A percentile compares a stretch with the other conserved stretches of the same genome.
These are phyloP conservation scores for Cyphotilapia sp. DNA, from an alignment of 2,113 vertebrate species.

Conservation along the genomic window DNA sequence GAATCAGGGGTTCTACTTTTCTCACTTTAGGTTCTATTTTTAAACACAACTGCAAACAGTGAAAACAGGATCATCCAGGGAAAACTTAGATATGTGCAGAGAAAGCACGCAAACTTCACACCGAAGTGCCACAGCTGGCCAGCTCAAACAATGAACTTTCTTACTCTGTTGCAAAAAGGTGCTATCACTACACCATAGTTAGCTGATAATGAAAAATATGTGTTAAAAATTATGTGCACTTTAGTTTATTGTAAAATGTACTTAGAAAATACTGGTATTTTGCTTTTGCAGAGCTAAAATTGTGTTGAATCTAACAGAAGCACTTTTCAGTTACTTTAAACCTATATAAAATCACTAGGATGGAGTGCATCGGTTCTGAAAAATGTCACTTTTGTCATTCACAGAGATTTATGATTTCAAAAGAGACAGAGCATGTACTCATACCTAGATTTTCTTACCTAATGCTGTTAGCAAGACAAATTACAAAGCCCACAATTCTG, in stretches of 20 bases:
- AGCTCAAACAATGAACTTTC: background rate
- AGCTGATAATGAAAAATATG: background rate
- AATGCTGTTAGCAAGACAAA: conserved; percentile 6
- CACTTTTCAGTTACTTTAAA: background rate
- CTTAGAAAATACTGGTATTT: background rate
- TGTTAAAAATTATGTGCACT: background rate
- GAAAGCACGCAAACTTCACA: background rate
- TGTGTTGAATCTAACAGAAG: background rate
- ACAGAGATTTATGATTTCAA: background rate
- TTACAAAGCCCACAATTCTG: background rate
- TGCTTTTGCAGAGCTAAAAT: background rate
- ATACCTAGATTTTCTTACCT: background rate
- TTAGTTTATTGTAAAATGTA: background rate
- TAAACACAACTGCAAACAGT: background rate
- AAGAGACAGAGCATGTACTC: background rate
- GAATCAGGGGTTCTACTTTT: background rate
- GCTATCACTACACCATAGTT: background rate
- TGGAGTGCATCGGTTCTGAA: background rate
- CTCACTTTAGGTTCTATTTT: background rate
- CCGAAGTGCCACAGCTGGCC: rapidly evolving
- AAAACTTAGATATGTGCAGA: background rate
- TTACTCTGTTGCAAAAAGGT: background rate
- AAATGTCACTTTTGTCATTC: background rate
- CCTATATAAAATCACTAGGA: background rate
- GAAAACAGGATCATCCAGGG: background rate